Conservation (phyloP, 1,140 invertebrate species). For the Hycleus phaleratus region DNA sequence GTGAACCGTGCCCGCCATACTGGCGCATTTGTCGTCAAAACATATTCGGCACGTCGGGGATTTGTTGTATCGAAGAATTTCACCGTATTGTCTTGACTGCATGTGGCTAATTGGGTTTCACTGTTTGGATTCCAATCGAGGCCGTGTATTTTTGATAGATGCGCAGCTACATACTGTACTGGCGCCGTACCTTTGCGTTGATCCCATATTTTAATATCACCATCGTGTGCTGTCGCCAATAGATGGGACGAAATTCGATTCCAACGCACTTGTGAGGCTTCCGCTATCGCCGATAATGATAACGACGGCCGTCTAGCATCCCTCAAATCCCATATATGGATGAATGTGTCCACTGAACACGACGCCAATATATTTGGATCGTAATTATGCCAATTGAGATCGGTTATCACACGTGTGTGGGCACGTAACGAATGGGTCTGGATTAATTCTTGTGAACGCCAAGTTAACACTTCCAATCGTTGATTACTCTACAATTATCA, state of each 20-base stretch:
- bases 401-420: slow-evolving; percentile 83
- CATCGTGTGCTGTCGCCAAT: slow-evolving; percentile 89
- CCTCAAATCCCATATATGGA: slow-evolving; percentile 87
- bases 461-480: slow-evolving; percentile 72
- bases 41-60: slow-evolving; percentile 71
- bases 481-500: slow-evolving; percentile 64
- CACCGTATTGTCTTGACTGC: slow-evolving; percentile 89
- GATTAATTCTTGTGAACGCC: slow-evolving; percentile 59
- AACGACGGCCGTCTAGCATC: slow-evolving; percentile 72
- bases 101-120: slow-evolving; percentile 82
- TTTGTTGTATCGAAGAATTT: slow-evolving; percentile 90
- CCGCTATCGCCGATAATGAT: slow-evolving; percentile 75
- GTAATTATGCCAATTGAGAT: slow-evolving; percentile 87
- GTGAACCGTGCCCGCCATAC: slow-evolving; percentile 83
- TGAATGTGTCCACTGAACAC: slow-evolving; percentile 89
- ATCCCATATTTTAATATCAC: slow-evolving; percentile 93
- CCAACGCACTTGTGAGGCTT: slow-evolving; percentile 90
- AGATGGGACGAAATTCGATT: slow-evolving; percentile 76
- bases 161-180: slow-evolving; percentile 87
- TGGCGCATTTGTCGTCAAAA: slow-evolving; percentile 75
- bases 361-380: slow-evolving; percentile 85
- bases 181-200: slow-evolving; percentile 79
- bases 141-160: slow-evolving; percentile 87
- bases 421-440: slow-evolving; percentile 67
- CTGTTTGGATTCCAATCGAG: slow-evolving; percentile 86